Base-by-base conservation (phyloP, 2,797 vertebrate genomes). In the Chrosomus eos region DNA sequence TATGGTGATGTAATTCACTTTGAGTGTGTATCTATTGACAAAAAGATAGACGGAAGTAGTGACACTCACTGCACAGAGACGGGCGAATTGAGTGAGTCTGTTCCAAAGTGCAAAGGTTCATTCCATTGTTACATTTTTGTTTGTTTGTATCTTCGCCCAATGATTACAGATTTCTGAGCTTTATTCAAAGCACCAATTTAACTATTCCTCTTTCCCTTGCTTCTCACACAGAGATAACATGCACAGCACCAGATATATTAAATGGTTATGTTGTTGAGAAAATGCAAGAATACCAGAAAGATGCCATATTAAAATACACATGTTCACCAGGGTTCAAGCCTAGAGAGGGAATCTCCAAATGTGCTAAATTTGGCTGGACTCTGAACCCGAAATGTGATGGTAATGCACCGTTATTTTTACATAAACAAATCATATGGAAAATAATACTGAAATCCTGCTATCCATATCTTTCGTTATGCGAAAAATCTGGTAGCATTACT, bases 1-100 rank as follows among this genome's bases (percentile, higher is more conserved):
- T 94, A 68, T 68, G 91, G 92, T 26, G 93, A 93, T 13, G 91
- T 94, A 21, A 0, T 95, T 72, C 89, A 82, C 66, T 95, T 95
- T 58, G 89, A 88, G 36, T 95, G 94, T 90, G 88, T 13, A 23
- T 84, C 10, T 7, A 48, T 0, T 5, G 0, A 0, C 8, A 0
- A 90, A 28, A 73, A 89, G 11, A 13, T 95, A 9, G 0, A 0
- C 0, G 92, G 92, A 18, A 0, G 10, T 11, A 0, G 1, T 10
- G 88, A 92, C 76, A 90, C 95, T 13, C 48, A 87, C 7, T 95
- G 95, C 66, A 72, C 90, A 14, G 91, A 94, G n/a, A 66, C 31
- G 0, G 94, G 92, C 62, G 1, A 75, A 0, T 95, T 94, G 95
- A 93, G 62, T 14, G 36, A 0, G 0, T 0, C 0, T 0, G 0